Base-by-base conservation (phyloP, 1,140 invertebrate genomes). In the Carposina sasakii region DNA sequence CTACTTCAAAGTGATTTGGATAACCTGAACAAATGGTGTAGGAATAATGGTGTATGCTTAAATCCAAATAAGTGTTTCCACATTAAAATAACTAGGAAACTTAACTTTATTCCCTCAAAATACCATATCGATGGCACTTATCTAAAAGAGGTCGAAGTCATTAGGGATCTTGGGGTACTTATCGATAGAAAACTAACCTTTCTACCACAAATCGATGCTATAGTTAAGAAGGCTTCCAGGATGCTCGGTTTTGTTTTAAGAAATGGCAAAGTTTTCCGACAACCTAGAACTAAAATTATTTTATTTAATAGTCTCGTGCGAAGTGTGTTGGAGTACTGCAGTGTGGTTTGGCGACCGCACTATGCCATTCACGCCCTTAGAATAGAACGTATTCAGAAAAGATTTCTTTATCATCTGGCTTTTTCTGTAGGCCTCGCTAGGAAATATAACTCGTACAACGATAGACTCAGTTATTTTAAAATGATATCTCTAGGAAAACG, bases 351-450 rank as follows among this genome's bases (percentile, higher is more conserved):
- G 52, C 44, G 39, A 22, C 46, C 52, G n/a, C 21, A 24, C 12
- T 54, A 54, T 24, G 41, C 44, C 4, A 28, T 54, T 9, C 30
- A 54, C 23, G 2, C 6, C 0, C 43, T 30, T 13, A n/a, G 31
- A 0, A 6, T 44, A 4, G 46, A 54, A 23, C 36, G 52, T 2
- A 16, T 49, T 0, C 46, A 49, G 22, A 54, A 54, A 30, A 20
- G 52, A n/a, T 49, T 54, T 22, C 23, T 54, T 6, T 54, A 42
- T 33, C 52, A 54, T 28, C 15, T 54, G 2, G 9, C 31, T 10
- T 54, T 28, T 22, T 12, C 13, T 13, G 43, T 31, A 24, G 23
- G 22, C 12, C 5, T 49, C 6, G 46, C 33, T 10, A 48, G 40
- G 12, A 36, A 36, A 15, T 23, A 48, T 15, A 9, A 5, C 15